These are phyloP conservation scores for Mormyrus iriodes DNA, from an alignment of 2,113 vertebrate genomes.

Conservation along the genomic window DNA sequence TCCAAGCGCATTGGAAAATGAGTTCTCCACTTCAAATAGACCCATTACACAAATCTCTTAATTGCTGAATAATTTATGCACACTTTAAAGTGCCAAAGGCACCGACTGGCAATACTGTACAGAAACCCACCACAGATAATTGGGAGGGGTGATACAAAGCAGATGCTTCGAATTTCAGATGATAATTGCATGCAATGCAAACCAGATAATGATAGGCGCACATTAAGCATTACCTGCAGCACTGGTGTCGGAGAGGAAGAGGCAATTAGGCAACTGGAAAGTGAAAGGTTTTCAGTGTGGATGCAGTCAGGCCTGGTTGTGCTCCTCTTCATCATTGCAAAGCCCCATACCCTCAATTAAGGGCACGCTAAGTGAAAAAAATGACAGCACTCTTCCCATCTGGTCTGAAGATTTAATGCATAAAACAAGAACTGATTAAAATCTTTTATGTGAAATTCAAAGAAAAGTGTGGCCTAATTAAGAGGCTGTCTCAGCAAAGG, in stretches of 20 bases:
- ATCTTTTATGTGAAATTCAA: conserved; percentile 59
- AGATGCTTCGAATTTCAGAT: conserved; percentile 44
- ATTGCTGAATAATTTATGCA: conserved; percentile 48
- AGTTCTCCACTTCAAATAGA: conserved; percentile 27
- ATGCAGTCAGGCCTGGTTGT: conserved; percentile 46
- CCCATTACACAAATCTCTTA: conserved; percentile 39
- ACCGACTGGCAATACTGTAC: conserved; percentile 30
- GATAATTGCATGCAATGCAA: conserved; percentile 40
- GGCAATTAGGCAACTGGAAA: conserved; percentile 26
- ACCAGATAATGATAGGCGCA: conserved; percentile 40
- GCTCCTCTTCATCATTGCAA: background rate
- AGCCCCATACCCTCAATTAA: conserved; percentile 52
- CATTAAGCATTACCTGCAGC: conserved; percentile 22
- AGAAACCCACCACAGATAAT: conserved; percentile 33
- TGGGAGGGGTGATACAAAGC: conserved; percentile 33
- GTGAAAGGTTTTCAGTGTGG: conserved; percentile 40
- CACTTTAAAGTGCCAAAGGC: conserved; percentile 28
- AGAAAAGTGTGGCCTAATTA: conserved; percentile 60
- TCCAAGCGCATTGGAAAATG: background rate
- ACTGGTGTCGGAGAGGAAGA: background rate
- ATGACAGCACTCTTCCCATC: conserved; percentile 59
- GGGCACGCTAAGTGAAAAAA: conserved; percentile 55
- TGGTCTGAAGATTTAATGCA: conserved; percentile 58
- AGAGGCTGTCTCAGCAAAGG: conserved; percentile 43
- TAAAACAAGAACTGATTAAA: conserved; percentile 58